Percentiles rank a stretch among this genome's conserved stretches.
Evolutionary conservation across 2,888 invertebrate species (phyloP).

Genomic region (Ectobius pallidus): DNA sequence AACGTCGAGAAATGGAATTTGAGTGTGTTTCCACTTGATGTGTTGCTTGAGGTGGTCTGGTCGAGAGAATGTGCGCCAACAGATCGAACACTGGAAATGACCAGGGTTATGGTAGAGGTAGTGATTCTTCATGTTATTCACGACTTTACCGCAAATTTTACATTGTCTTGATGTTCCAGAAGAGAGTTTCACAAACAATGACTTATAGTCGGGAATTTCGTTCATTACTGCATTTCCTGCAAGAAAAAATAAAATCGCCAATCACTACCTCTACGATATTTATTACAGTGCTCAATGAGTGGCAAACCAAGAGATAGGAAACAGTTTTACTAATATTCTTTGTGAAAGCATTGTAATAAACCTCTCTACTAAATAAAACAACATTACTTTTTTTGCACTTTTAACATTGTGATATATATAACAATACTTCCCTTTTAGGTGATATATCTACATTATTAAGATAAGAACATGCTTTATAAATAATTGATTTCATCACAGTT

Average conservation of each 20-base stretch:
- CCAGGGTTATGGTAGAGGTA: conserved; percentile 51
- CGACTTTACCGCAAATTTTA: conserved; percentile 53
- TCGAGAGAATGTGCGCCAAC: conserved; percentile 52
- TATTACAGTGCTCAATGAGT: background rate
- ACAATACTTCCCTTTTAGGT: no score
- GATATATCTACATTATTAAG: no score
- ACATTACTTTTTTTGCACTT: no score
- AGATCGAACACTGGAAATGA: conserved; percentile 52
- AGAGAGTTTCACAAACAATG: conserved; percentile 42
- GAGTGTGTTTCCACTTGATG: conserved; percentile 54
- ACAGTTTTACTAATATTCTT: no score
- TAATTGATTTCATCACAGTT: no score
- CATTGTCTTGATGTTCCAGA: conserved; percentile 47
- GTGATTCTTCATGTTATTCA: conserved; percentile 52
- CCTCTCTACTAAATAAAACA: no score
- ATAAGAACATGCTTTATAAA: no score
- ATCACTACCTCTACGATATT: conserved; percentile 33
- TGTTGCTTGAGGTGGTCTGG: conserved; percentile 57
- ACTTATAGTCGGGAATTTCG: conserved; percentile 28
- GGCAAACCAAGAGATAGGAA: background rate
- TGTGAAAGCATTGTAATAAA: no score
- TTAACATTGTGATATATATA: no score
- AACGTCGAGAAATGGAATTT: conserved; percentile 7
- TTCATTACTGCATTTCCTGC: conserved; percentile 26
- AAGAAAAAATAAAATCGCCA: conserved; percentile 25